Percentiles rank a stretch among this genome's conserved stretches.
These are phyloP conservation scores for Caenorhabditis sulstoni DNA, from an alignment of 2,888 invertebrate genomes.

Conservation along the genomic window DNA sequence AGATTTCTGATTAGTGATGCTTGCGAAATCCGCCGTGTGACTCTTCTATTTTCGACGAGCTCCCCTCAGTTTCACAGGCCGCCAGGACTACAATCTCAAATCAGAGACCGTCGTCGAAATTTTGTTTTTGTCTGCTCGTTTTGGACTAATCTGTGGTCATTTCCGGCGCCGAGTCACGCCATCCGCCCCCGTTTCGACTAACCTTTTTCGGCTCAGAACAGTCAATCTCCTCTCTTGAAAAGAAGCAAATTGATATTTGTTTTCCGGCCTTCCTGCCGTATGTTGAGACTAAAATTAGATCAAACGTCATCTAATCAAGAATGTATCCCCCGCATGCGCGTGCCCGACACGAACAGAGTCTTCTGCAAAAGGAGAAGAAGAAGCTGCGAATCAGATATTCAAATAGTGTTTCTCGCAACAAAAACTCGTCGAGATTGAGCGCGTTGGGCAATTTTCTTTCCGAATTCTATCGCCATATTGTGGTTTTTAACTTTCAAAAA, in stretches of 20 bases:
- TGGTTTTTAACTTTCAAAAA: too few species aligned
- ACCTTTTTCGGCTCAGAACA: not conserved
- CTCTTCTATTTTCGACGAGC: too few species aligned
- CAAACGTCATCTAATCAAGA: conserved; percentile 49
- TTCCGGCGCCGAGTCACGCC: conserved; percentile 20
- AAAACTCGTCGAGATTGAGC: too few species aligned
- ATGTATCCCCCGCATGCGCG: conserved; percentile 24
- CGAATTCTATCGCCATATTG: too few species aligned
- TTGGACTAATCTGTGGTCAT: conserved; percentile 30
- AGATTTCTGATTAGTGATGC: too few species aligned
- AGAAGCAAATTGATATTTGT: conserved; percentile 18
- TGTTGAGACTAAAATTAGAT: conserved; percentile 27
- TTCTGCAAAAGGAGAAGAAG: too few species aligned
- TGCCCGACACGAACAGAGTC: too few species aligned
- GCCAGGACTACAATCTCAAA: conserved; percentile 10
- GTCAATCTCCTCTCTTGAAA: not conserved
- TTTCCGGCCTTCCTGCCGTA: conserved; percentile 3
- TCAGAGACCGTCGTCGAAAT: conserved; percentile 8
- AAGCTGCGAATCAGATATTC: too few species aligned
- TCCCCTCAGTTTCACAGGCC: too few species aligned
- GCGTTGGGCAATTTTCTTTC: too few species aligned
- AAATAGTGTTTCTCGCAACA: not conserved
- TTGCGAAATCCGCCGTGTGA: too few species aligned
- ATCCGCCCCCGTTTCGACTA: not conserved
- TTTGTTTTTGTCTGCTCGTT: not conserved